A percentile compares a stretch with the other conserved stretches of the same genome.
These are phyloP conservation scores for Mola mola DNA, from an alignment of 2,113 vertebrate species.

Conservation along the genomic window DNA sequence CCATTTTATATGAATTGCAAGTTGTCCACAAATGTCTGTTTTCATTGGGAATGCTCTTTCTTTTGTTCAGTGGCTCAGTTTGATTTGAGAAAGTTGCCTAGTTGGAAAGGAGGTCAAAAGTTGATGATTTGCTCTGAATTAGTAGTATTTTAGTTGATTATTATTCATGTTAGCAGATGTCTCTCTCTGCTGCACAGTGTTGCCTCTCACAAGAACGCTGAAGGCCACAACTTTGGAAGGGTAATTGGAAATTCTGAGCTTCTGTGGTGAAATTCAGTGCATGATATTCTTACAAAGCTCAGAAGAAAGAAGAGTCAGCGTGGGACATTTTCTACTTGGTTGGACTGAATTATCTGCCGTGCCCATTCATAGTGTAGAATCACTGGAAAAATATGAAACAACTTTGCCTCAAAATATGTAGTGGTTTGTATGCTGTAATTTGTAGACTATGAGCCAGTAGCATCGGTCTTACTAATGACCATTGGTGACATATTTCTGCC, in stretches of 20 bases:
- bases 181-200: background rate
- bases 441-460: conserved; percentile 37
- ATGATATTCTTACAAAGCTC: conserved; percentile 15
- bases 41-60: background rate
- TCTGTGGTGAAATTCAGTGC: conserved; percentile 3
- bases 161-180: conserved; percentile 1
- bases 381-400: conserved; percentile 8
- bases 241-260: conserved; percentile 27
- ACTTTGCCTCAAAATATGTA: background rate
- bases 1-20: background rate
- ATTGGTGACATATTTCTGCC: conserved; percentile 67
- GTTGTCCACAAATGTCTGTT: conserved; percentile 1
- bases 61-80: background rate
- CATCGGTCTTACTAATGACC: conserved; percentile 75
- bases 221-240: conserved; percentile 15
- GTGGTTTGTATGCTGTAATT: conserved; percentile 33
- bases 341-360: conserved; percentile 3
- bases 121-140: conserved; percentile 34
- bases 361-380: conserved; percentile 19
- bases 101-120: conserved; percentile 13
- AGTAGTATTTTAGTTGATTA: background rate
- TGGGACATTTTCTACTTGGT: conserved; percentile 14
- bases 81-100: background rate
- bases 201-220: background rate
- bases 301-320: conserved; percentile 7